Percentiles rank a stretch among this genome's conserved stretches.
These are phyloP conservation scores for Cnemophilus loriae DNA, from an alignment of 2,113 vertebrate species.

Conservation along the genomic window DNA sequence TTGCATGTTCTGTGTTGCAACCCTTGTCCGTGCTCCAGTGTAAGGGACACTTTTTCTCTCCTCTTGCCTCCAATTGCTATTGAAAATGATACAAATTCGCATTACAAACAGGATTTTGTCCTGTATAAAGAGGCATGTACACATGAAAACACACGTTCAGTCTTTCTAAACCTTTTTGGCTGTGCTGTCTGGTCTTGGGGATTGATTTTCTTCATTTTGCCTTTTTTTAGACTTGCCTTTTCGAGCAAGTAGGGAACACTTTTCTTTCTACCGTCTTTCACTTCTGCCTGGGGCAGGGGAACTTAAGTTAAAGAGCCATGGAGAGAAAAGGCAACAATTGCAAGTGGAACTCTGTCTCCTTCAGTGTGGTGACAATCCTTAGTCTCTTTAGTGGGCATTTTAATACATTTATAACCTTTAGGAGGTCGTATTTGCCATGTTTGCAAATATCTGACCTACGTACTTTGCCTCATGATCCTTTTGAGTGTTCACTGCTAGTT, in stretches of 20 bases:
- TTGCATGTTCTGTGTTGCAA: background rate
- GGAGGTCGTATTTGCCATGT: background rate
- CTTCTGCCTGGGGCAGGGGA: background rate
- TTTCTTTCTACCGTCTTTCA: background rate
- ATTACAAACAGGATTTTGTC: background rate
- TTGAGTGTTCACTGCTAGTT: background rate
- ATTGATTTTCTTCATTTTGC: background rate
- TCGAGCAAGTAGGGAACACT: background rate
- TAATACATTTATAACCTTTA: background rate
- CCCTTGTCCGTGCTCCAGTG: background rate
- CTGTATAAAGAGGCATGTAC: background rate
- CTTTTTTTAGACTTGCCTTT: background rate
- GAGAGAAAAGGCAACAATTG: background rate
- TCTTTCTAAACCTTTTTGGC: background rate
- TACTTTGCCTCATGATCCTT: background rate
- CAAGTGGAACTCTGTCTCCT: background rate
- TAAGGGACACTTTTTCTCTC: background rate
- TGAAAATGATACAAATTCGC: background rate
- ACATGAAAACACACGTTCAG: accelerated
- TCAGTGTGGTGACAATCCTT: background rate
- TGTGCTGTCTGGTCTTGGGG: background rate
- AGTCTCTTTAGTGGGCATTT: background rate
- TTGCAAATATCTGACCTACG: background rate
- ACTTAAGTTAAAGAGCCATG: background rate
- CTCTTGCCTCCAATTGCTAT: background rate